phyloP scores from a whole-genome alignment of 2,888 invertebrate species.

The Polymixis flavicincta region DNA sequence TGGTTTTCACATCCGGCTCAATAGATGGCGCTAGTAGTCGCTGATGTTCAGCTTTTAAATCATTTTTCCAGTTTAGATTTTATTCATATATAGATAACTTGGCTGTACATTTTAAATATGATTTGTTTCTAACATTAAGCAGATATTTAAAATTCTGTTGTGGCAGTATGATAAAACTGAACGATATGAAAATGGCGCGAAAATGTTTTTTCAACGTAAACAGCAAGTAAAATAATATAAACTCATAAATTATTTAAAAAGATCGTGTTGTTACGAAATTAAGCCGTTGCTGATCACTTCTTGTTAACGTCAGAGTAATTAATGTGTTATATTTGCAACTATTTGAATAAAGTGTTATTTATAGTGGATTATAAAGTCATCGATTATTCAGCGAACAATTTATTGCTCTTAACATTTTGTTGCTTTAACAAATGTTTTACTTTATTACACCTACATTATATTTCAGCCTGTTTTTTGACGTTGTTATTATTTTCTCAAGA shows the following conservation, averaged over 20 bases:
- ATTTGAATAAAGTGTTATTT: constrained; percentile 80
- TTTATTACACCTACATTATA: constrained; percentile 15
- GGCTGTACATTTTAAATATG: background rate
- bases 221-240: constrained; percentile 5
- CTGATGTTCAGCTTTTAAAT: background rate
- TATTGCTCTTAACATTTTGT: constrained; percentile 68
- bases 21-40: constrained; percentile 72
- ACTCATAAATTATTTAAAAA: constrained; percentile 52
- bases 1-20: constrained; percentile 24
- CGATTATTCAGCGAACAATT: constrained; percentile 76
- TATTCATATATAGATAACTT: too few relatives aligned
- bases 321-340: constrained; percentile 75
- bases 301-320: constrained; percentile 71
- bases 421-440: constrained; percentile 37
- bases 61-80: background rate
- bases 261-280: constrained; percentile 44
- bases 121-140: background rate
- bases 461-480: background rate
- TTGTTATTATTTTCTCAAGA: background rate
- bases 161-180: background rate
- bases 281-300: constrained; percentile 59
- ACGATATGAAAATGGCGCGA: constrained; percentile 27
- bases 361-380: constrained; percentile 76
- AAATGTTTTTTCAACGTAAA: background rate
- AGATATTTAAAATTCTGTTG: background rate